Conservation (phyloP, 1,140 invertebrate genomes). For the Brachystomella parvula region DNA sequence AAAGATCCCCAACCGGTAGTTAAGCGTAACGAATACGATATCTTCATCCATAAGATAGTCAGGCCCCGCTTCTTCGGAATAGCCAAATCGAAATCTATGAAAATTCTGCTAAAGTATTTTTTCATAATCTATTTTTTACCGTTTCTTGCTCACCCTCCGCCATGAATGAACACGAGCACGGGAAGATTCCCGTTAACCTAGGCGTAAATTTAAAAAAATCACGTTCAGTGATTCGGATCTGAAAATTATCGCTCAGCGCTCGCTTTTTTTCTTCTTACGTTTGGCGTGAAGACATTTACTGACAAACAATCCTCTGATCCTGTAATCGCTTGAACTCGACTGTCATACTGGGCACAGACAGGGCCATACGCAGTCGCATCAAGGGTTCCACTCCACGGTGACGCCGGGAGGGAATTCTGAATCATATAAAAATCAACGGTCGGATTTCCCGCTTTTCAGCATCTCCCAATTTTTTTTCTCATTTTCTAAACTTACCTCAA, state of each 20-base stretch:
- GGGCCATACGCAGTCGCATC: slow-evolving; percentile 43
- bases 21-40: slow-evolving; percentile 11
- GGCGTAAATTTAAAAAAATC: background rate
- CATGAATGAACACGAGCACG: slow-evolving; percentile 35
- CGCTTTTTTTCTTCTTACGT: slow-evolving; percentile 24
- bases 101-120: slow-evolving; percentile 41
- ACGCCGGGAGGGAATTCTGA: slow-evolving; percentile 40
- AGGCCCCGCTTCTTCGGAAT: slow-evolving; percentile 6
- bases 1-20: slow-evolving; percentile 7
- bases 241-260: no score
- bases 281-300: slow-evolving; percentile 22
- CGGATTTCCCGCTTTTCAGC: no score
- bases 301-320: slow-evolving; percentile 30
- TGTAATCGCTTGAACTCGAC: slow-evolving; percentile 4
- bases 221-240: background rate
- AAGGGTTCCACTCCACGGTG: slow-evolving; percentile 44
- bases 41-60: slow-evolving; percentile 17
- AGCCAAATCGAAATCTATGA: slow-evolving; percentile 2
- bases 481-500: background rate
- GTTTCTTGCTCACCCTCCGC: slow-evolving; percentile 33
- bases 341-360: slow-evolving; percentile 43
- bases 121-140: slow-evolving; percentile 16
- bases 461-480: background rate
- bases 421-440: background rate
- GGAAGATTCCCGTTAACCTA: background rate